A percentile compares a stretch with the other conserved stretches of the same genome.
Evolutionary conservation across 2,888 invertebrate species (phyloP).

Genomic region (Synanthedon andrenaeformis): DNA sequence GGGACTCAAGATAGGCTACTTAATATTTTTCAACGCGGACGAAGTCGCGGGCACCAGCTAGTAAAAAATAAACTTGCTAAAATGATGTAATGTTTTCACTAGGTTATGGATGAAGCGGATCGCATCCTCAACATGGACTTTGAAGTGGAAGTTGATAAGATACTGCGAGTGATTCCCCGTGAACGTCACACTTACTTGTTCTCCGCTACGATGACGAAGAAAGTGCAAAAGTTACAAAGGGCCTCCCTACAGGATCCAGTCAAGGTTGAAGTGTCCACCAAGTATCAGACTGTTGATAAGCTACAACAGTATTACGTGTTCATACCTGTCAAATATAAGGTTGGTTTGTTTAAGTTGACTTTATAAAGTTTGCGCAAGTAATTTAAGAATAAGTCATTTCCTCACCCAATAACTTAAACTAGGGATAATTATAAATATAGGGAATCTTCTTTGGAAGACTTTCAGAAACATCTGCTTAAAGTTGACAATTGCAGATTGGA

Average conservation of each 20-base stretch:
- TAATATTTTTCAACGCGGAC: too few species aligned
- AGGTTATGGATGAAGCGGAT: conserved; percentile 99
- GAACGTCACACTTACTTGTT: conserved; percentile 94
- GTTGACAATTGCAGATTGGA: too few species aligned
- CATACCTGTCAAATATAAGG: conserved; percentile 95
- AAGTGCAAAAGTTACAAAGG: conserved; percentile 93
- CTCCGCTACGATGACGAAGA: conserved; percentile 99
- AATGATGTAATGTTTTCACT: neutral
- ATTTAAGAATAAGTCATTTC: too few species aligned
- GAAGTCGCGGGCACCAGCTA: too few species aligned
- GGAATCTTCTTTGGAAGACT: too few species aligned
- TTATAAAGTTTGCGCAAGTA: neutral
- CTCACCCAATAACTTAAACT: neutral
- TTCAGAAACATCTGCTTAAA: too few species aligned
- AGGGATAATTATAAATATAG: neutral
- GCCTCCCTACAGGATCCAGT: conserved; percentile 95
- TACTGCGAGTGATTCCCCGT: conserved; percentile 88
- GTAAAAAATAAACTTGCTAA: too few species aligned
- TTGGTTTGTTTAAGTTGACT: conserved; percentile 30
- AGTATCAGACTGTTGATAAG: conserved; percentile 98
- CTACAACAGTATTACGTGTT: conserved; percentile 95
- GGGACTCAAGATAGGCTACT: too few species aligned
- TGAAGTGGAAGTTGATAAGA: conserved; percentile 97
- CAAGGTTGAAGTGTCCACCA: conserved; percentile 94
- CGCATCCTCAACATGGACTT: conserved; percentile 99